phyloP scores from a whole-genome alignment of 2,797 vertebrate species.

The Onychomys torridus region DNA sequence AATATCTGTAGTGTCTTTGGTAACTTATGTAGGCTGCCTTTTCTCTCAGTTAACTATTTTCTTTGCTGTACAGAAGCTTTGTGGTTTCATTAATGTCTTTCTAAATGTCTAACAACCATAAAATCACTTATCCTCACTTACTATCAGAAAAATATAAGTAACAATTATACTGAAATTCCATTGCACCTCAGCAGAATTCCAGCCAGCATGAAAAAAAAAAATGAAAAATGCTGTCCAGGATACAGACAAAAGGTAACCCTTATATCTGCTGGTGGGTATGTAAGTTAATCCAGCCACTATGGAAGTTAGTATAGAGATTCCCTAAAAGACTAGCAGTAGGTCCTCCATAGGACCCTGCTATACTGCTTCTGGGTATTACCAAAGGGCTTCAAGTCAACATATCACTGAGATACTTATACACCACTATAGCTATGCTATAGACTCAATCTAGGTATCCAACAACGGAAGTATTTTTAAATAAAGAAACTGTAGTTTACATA shows the following conservation, averaged over 20 bases:
- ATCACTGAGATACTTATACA: background rate
- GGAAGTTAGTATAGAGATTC: background rate
- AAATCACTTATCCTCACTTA: background rate
- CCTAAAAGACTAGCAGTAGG: background rate
- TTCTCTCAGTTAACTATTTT: background rate
- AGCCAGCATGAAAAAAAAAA: background rate
- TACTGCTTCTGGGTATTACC: background rate
- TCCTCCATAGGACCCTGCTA: background rate
- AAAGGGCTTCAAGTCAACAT: background rate
- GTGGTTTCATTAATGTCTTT: background rate
- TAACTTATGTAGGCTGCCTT: background rate
- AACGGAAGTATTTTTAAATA: background rate
- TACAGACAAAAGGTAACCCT: background rate
- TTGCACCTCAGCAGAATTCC: background rate
- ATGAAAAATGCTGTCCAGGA: background rate
- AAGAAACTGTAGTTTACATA: background rate
- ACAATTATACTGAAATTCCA: background rate
- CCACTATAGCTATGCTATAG: background rate
- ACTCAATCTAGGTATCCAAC: background rate
- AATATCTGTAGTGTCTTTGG: constrained; percentile 27
- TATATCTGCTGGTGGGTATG: background rate
- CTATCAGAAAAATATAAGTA: background rate
- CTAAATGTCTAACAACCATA: background rate
- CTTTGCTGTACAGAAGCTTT: background rate
- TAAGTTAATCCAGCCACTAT: background rate